phyloP scores from a whole-genome alignment of 2,113 vertebrate genomes.

The Rostratula benghalensis region DNA sequence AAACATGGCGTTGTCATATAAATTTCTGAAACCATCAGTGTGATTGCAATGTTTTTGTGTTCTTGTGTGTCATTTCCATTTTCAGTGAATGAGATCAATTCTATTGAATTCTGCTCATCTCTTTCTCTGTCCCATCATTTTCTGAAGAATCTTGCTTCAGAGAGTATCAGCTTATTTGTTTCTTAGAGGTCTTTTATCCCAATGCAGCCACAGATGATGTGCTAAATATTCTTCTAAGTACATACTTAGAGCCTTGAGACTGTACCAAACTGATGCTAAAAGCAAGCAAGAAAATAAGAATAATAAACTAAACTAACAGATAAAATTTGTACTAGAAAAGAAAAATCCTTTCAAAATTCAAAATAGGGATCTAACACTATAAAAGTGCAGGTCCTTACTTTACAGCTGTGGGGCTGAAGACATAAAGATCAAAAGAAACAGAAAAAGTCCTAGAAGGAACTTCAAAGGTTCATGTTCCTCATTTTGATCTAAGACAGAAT shows the following conservation, averaged over 20 bases:
- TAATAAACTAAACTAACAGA: not conserved
- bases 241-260: not conserved
- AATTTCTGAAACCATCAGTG: not conserved
- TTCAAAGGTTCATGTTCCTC: not conserved
- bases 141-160: not conserved
- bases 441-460: not conserved
- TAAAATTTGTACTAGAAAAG: not conserved
- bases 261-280: not conserved
- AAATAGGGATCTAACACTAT: not conserved
- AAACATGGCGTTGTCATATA: not conserved
- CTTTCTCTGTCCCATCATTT: not conserved
- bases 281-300: not conserved
- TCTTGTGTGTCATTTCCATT: not conserved
- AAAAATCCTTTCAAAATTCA: not conserved
- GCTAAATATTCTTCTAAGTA: not conserved
- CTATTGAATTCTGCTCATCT: not conserved
- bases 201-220: not conserved
- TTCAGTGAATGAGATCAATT: not conserved
- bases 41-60: not conserved
- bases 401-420: not conserved
- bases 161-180: not conserved
- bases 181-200: not conserved
- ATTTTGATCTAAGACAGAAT: not conserved
- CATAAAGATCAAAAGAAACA: not conserved
- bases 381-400: not conserved